Percentiles rank a stretch among this genome's conserved stretches.
Conservation (phyloP, 2,797 vertebrate species). For the Scolopax rusticola region DNA sequence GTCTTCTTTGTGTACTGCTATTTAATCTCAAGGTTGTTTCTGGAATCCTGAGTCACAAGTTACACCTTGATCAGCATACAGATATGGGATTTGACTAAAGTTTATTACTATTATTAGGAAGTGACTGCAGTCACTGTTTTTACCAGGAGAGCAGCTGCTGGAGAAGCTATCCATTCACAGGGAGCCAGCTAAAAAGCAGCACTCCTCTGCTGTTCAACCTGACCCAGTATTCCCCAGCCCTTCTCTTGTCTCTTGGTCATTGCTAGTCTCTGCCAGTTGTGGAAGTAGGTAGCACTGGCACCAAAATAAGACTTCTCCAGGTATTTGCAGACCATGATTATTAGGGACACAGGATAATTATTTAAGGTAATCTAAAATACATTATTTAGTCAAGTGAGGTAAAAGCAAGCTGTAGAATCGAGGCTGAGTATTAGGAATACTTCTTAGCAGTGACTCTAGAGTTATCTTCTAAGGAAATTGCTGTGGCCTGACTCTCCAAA, state of each 20-base stretch:
- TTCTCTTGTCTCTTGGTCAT: background rate
- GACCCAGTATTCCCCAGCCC: background rate
- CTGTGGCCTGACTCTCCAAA: background rate
- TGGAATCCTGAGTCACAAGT: conserved; percentile 23
- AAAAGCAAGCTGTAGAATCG: background rate
- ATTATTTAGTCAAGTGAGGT: background rate
- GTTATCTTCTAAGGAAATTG: background rate
- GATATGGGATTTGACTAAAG: conserved; percentile 60
- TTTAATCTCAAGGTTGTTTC: conserved; percentile 49
- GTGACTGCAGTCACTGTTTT: conserved; percentile 61
- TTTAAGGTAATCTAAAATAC: background rate
- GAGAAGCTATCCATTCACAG: conserved; percentile 55
- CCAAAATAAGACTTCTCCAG: background rate
- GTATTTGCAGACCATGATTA: background rate
- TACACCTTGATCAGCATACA: conserved; percentile 40
- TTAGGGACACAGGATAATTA: background rate
- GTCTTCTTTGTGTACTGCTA: background rate
- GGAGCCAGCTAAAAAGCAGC: conserved; percentile 41
- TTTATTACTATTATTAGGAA: conserved; percentile 74
- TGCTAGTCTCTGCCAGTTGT: background rate
- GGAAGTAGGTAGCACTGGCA: background rate
- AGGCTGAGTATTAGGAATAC: background rate
- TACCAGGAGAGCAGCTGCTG: conserved; percentile 67
- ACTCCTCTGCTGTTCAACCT: background rate
- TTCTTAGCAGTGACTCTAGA: background rate